Base-by-base conservation (phyloP, 92 coral and sea anemone species). In the Paramuricea clavata region DNA sequence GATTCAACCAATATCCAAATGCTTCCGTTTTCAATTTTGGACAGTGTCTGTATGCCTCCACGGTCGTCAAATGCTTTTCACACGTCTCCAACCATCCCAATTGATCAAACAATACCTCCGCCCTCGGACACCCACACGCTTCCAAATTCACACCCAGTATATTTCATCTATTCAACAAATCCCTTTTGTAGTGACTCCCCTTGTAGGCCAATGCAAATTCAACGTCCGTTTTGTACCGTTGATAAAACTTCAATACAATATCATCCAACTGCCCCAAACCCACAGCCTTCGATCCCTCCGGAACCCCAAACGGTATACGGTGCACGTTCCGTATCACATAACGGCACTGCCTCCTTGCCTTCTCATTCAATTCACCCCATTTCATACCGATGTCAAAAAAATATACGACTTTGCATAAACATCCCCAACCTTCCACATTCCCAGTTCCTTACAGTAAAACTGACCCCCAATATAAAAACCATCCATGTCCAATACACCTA, bases 181-280 rank as follows among this genome's bases (percentile, higher is more conserved):
- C 86, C 36, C 26, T 64, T 21, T 81, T 82, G 21, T 27, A 67
- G 26, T 64, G 86, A 0, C 86, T 82, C 13, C 86, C 86, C 33
- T 81, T 81, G 67, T 81, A 81, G 2, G 81, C 81, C 59, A 74
- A n/a, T n/a, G n/a, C n/a, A n/a, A n/a, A n/a, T n/a, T n/a, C n/a
- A n/a, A n/a, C n/a, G n/a, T n/a, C n/a, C n/a, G n/a, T n/a, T n/a
- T n/a, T n/a, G n/a, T n/a, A n/a, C n/a, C n/a, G n/a, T n/a, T n/a
- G n/a, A n/a, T n/a, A n/a, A n/a, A n/a, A n/a, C n/a, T n/a, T n/a
- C n/a, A n/a, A n/a, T n/a, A n/a, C n/a, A n/a, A n/a, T n/a, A n/a
- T n/a, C n/a, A n/a, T n/a, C n/a, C 57, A 44, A 44, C 31, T 26
- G 6, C 7, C 7, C 27, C 54, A 26, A 28, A 5, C 3, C 12